phyloP scores from a whole-genome alignment of 2,888 invertebrate genomes.

The Folsomia manolachei region DNA sequence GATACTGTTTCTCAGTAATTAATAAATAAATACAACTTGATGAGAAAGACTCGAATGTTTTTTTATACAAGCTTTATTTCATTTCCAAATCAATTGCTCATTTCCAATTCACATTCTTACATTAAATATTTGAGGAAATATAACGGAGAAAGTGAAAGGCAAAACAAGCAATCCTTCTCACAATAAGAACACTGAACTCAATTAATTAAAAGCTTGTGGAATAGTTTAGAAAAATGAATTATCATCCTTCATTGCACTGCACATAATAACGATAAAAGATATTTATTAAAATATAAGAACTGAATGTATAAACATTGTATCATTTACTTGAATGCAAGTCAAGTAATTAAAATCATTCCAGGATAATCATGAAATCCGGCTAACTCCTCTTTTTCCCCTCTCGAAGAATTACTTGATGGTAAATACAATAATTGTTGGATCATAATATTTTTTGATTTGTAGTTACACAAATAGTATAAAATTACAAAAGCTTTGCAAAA shows the following conservation, averaged over 20 bases:
- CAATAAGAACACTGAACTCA: not conserved
- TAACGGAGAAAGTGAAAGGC: not conserved
- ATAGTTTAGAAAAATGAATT: not conserved
- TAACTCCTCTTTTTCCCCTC: no score
- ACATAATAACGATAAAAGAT: not conserved
- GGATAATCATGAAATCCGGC: not conserved
- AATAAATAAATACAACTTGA: not conserved
- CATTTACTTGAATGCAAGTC: no score
- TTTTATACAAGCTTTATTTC: slow-evolving; percentile 17
- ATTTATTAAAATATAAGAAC: not conserved
- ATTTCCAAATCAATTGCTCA: slow-evolving; percentile 12
- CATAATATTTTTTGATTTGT: slow-evolving; percentile 5
- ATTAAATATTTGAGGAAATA: slow-evolving; percentile 13
- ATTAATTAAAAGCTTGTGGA: not conserved
- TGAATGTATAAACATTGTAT: not conserved
- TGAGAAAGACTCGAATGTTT: not conserved
- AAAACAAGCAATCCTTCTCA: not conserved
- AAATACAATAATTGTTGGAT: no score
- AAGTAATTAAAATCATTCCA: not conserved
- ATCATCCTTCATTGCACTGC: slow-evolving; percentile 22
- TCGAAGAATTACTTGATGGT: no score
- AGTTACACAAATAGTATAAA: slow-evolving; percentile 40
- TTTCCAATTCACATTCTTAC: slow-evolving; percentile 18
- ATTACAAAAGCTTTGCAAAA: slow-evolving; percentile 48
- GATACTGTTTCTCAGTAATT: not conserved